Evolutionary conservation across 2,888 invertebrate genomes (phyloP), one percentile per base, ranked within the genome.

Genomic region (Empis livida): DNA sequence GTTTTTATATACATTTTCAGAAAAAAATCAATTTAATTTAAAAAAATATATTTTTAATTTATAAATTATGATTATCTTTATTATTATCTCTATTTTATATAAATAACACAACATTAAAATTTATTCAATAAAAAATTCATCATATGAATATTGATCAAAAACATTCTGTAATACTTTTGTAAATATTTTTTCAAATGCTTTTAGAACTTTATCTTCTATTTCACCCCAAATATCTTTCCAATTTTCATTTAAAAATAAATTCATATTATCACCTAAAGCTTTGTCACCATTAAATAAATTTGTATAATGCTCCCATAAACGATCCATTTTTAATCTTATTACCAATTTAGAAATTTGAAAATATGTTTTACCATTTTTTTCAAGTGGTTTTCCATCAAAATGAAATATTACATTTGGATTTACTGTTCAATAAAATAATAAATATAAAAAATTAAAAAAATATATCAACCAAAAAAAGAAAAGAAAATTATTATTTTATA

Each of bases 141-240:
- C 59, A 42, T 65, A 56, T 3, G 71, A 66, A 44, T 64, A 53
- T 46, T 65, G 65, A 11, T 51, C 44, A 50, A 72, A 62, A 3
- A 66, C 57, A 46, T 63, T 56, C 43, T 61, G 62, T 0, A 70
- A 44, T 11, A 70, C 57, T 10, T 62, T 55, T 32, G 62, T 56
- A 14, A 66, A 60, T 23, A 71, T 60, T 20, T 58, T 51, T 2
- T 57, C 60, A 37, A 72, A 61, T 0, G 65, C 67, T 6, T 56
- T 55, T 23, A 62, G 53, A 5, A 73, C 62, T 2, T 64, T 56
- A 1, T 56, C 54, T 47, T 60, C 59, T 3, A 73, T 53, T 55
- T 73, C 73, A 16, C 49, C 51, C 39, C 65, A 68, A 35, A 73
- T 65, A 1, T 67, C 66, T 16, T 52, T 35, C 72, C 72, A 72